Evolutionary conservation across 2,113 vertebrate species (phyloP).

Genomic region (Melierax canorus): DNA sequence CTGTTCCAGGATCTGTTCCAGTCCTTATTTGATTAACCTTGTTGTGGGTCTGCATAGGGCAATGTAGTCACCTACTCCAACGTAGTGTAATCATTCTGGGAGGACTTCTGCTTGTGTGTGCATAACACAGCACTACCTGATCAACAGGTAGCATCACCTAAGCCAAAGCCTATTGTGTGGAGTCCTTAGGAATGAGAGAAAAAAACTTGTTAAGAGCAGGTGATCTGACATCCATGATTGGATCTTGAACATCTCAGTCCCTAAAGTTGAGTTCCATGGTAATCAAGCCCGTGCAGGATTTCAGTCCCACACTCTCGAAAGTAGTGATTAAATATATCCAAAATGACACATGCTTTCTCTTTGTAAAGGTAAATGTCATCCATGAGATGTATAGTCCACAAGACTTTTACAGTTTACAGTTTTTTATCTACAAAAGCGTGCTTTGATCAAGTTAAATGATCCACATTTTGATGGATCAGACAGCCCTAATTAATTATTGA

Average conservation of each 20-base stretch:
- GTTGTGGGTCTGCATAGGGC: background rate
- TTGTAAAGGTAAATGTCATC: background rate
- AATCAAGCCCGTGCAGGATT: background rate
- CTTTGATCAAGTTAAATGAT: conserved; percentile 41
- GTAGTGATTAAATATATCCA: background rate
- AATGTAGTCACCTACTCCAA: background rate
- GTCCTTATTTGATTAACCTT: background rate
- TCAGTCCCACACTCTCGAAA: background rate
- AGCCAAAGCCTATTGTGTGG: fast-evolving
- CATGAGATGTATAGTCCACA: background rate
- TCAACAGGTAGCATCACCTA: background rate
- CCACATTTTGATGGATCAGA: conserved; percentile 39
- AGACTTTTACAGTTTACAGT: background rate
- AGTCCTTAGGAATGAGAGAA: background rate
- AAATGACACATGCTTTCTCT: background rate
- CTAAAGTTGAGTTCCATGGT: background rate
- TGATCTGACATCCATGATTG: background rate
- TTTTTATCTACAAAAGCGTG: conserved; percentile 8
- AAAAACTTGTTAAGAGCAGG: background rate
- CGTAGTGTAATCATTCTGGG: background rate
- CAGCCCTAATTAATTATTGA: conserved; percentile 65
- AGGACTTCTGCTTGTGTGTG: background rate
- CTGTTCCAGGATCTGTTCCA: background rate
- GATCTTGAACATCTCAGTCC: background rate
- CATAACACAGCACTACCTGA: background rate